Conservation (phyloP, 1,140 invertebrate species). For the Bicyclus anynana region DNA sequence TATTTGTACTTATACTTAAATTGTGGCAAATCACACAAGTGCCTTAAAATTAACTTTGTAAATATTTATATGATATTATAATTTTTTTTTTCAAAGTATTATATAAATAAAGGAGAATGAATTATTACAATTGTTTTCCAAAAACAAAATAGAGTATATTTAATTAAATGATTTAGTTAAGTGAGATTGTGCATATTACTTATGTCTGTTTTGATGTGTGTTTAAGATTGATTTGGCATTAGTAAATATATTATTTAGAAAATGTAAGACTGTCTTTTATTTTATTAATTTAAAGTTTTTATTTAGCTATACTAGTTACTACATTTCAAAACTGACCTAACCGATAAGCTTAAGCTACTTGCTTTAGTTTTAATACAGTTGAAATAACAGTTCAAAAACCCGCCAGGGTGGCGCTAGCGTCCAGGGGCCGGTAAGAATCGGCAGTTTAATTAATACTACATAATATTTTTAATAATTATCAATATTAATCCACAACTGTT, state of each 20-base stretch:
- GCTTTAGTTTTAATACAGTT: too few species aligned
- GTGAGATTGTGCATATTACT: slow-evolving; percentile 75
- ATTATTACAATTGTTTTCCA: slow-evolving; percentile 70
- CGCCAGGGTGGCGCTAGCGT: too few species aligned
- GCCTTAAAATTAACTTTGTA: slow-evolving; percentile 70
- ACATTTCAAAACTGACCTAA: too few species aligned
- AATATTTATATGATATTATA: slow-evolving; percentile 57
- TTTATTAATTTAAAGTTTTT: slow-evolving; percentile 7
- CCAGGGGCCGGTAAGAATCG: too few species aligned
- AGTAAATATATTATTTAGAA: slow-evolving; percentile 72
- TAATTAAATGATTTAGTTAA: slow-evolving; percentile 62
- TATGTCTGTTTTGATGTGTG: slow-evolving; percentile 75
- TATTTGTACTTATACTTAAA: slow-evolving; percentile 67
- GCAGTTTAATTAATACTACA: too few species aligned
- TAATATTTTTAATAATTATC: too few species aligned
- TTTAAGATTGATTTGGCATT: slow-evolving; percentile 74
- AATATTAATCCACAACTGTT: too few species aligned
- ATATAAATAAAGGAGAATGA: slow-evolving; percentile 49
- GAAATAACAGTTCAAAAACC: too few species aligned
- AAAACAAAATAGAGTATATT: slow-evolving; percentile 63
- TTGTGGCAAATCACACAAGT: slow-evolving; percentile 58
- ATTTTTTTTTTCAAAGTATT: slow-evolving; percentile 68
- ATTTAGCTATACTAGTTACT: not conserved
- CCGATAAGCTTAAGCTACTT: too few species aligned
- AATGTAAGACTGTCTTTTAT: slow-evolving; percentile 47